These are phyloP conservation scores for Oxyura jamaicensis DNA, from an alignment of 2,113 vertebrate genomes.

Conservation along the genomic window DNA sequence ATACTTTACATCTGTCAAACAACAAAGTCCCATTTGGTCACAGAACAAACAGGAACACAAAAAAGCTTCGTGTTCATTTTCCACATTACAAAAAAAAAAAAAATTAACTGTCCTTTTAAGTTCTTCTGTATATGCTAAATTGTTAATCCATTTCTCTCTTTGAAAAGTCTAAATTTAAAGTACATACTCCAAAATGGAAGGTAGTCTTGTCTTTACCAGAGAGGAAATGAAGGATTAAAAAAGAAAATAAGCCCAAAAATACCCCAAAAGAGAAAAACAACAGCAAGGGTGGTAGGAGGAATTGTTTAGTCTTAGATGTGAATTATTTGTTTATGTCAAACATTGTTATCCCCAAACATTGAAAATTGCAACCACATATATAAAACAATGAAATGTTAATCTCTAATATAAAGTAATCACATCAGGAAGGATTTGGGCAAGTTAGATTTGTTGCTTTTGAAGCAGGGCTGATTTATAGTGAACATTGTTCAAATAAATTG, in stretches of 20 bases:
- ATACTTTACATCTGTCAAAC: background rate
- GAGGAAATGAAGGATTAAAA: background rate
- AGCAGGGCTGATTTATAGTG: slow-evolving; percentile 20
- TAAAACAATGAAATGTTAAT: slow-evolving; percentile 23
- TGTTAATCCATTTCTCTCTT: background rate
- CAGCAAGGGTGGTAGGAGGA: background rate
- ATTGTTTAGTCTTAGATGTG: background rate
- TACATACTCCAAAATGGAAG: background rate
- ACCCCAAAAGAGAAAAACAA: fast-evolving
- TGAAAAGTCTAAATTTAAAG: slow-evolving; percentile 5
- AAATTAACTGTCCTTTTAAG: background rate
- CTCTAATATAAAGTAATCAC: slow-evolving; percentile 23
- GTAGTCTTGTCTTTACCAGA: background rate
- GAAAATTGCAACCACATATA: background rate
- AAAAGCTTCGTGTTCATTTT: background rate
- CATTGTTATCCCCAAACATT: background rate
- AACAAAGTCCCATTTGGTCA: background rate
- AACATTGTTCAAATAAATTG: background rate
- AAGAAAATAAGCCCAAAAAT: background rate
- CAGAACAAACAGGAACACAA: background rate
- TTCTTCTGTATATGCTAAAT: background rate
- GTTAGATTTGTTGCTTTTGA: slow-evolving; percentile 43
- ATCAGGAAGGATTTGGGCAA: slow-evolving; percentile 22
- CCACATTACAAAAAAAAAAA: background rate
- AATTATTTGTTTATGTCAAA: slow-evolving; percentile 26